phyloP scores from a whole-genome alignment of 2,113 vertebrate species.

The Perognathus longimembris region DNA sequence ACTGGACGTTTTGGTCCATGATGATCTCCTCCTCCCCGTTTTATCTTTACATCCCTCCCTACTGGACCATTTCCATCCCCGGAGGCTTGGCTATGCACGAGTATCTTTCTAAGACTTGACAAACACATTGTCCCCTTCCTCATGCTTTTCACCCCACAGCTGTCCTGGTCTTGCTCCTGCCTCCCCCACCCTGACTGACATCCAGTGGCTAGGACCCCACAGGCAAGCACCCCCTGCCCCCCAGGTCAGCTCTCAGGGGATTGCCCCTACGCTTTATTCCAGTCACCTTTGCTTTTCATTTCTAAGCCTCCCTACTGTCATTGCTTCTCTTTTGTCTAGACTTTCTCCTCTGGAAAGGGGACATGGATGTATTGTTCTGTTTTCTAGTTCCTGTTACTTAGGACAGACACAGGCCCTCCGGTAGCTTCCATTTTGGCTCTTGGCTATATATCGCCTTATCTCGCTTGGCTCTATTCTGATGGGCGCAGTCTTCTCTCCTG shows the following conservation, averaged over 20 bases:
- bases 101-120: not conserved
- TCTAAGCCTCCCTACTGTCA: not conserved
- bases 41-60: not conserved
- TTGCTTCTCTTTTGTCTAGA: slow-evolving; percentile 1
- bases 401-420: not conserved
- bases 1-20: not conserved
- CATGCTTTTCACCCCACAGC: rapidly evolving
- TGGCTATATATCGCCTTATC: not conserved
- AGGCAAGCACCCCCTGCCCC: rapidly evolving
- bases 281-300: not conserved
- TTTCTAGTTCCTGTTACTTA: not conserved
- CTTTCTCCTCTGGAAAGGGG: not conserved
- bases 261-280: not conserved
- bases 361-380: not conserved
- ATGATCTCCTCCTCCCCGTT: no score
- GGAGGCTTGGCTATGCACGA: not conserved
- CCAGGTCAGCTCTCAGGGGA: not conserved
- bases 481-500: not conserved
- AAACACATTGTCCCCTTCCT: no score
- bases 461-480: not conserved
- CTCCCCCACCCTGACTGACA: no score
- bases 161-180: rapidly evolving
- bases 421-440: not conserved
- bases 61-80: no score
- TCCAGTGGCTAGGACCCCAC: rapidly evolving